Evolutionary conservation across 37 sponge, comb jelly and placozoan genomes (phyloP), one percentile per base, ranked within the genome.

Genomic region (Axinella damicornis): DNA sequence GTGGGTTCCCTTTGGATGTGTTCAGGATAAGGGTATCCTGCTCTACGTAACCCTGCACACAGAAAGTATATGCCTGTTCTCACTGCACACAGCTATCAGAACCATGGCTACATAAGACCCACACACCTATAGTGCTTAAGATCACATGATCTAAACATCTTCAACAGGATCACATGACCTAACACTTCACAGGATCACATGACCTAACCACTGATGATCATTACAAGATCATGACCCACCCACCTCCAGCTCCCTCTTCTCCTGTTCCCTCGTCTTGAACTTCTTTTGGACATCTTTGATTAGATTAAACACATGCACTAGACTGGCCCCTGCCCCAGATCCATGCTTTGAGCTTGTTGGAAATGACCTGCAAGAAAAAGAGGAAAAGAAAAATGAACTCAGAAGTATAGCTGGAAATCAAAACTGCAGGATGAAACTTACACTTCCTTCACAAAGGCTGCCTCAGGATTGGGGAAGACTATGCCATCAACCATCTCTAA

Each of bases 201-300:
- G n/a, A n/a, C n/a, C n/a, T n/a, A n/a, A n/a, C n/a, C n/a, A n/a
- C n/a, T n/a, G n/a, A n/a, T n/a, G n/a, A n/a, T n/a, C n/a, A n/a
- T n/a, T n/a, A n/a, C n/a, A n/a, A n/a, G n/a, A n/a, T n/a, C n/a
- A n/a, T n/a, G 46, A 46, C 46, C 59, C 16, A n/a, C 92, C 12
- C 30, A 90, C 96, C 78, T 95, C 99, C 86, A 94, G 83, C 74
- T 99, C 97, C 34, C 85, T 92, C 86, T 95, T 88, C 88, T 99
- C 99, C 34, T 87, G 87, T 83, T 99, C 99, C 39, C 90, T 60
- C 18, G 98, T 91, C 57, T 87, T 95, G 76, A 90, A 99, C 41
- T 63, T 84, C 89, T 97, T 99, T 84, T 99, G 99, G 46, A 97
- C 87, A 22, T 99, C 99, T 83, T 97, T 97, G 70, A 98, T 96